Evolutionary conservation across 2,888 invertebrate genomes (phyloP).

Genomic region (Alviniconcha strummeri): DNA sequence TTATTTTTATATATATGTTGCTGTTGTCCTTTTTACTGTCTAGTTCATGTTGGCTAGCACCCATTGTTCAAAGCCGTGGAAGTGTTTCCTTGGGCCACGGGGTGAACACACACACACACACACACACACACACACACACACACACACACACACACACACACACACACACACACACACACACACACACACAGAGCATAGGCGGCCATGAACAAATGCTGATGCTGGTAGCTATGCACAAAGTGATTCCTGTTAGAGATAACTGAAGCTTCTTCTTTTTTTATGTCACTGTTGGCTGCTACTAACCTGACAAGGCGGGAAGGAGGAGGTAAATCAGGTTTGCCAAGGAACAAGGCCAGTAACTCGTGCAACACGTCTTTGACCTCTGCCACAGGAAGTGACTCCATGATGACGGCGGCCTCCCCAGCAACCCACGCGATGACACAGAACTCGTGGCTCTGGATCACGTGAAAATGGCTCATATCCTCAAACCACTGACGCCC

Average conservation of each 20-base stretch:
- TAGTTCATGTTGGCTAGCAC: no score
- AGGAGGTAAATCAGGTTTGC: conserved; percentile 9
- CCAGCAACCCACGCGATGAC: conserved; percentile 11
- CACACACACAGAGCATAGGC: background rate
- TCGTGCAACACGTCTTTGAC: conserved; percentile 29
- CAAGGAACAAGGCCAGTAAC: conserved; percentile 23
- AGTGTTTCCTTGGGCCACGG: no score
- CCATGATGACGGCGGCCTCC: conserved; percentile 28
- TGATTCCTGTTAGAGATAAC: no score
- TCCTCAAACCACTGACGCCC: conserved; percentile 26
- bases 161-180: background rate
- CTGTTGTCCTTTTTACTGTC: background rate
- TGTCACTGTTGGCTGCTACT: no score
- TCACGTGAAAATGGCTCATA: background rate
- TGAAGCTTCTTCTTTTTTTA: no score
- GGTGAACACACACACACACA: no score
- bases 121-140: background rate
- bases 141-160: background rate
- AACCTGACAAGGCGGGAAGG: conserved; percentile 21
- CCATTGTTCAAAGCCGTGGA: no score
- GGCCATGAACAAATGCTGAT: background rate
- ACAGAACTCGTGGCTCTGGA: conserved; percentile 2
- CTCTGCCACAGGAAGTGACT: conserved; percentile 31
- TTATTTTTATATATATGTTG: background rate
- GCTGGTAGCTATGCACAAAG: no score